Percentiles rank a stretch among this genome's conserved stretches.
These are phyloP conservation scores for Tridacna gigas DNA, from an alignment of 2,888 invertebrate species.

Conservation along the genomic window DNA sequence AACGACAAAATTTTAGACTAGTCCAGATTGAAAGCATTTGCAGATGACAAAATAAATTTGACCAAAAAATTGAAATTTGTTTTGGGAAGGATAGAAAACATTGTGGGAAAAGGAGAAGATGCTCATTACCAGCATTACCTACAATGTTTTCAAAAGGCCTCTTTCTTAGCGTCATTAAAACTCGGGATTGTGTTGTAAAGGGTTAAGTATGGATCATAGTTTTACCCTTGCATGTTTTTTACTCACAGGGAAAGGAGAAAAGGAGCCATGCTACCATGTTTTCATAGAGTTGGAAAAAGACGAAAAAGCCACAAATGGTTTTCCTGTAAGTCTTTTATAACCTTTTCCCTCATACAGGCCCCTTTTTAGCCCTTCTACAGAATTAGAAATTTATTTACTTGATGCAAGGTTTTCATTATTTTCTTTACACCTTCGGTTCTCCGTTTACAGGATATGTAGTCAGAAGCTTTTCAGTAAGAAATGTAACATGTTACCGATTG, in stretches of 20 bases:
- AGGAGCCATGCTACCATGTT: slow-evolving; percentile 79
- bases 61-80: no score
- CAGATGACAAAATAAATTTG: no score
- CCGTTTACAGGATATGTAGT: no score
- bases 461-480: no score
- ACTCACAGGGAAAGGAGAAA: slow-evolving; percentile 42
- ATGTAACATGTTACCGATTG: no score
- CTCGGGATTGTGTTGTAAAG: background rate
- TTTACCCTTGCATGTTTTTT: background rate
- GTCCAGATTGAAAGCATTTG: no score
- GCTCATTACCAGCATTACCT: background rate
- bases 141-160: background rate
- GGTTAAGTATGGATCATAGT: background rate
- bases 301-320: slow-evolving; percentile 23
- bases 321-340: slow-evolving; percentile 55
- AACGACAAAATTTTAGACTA: no score
- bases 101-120: background rate
- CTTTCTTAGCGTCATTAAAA: background rate
- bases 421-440: no score
- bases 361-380: no score
- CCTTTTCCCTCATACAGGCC: background rate
- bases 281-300: slow-evolving; percentile 74
- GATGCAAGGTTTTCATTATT: no score
- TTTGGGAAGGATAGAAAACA: background rate
- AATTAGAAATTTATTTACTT: background rate